These are phyloP conservation scores for Laspeyria flexula DNA, from an alignment of 2,888 invertebrate species.

Conservation along the genomic window DNA sequence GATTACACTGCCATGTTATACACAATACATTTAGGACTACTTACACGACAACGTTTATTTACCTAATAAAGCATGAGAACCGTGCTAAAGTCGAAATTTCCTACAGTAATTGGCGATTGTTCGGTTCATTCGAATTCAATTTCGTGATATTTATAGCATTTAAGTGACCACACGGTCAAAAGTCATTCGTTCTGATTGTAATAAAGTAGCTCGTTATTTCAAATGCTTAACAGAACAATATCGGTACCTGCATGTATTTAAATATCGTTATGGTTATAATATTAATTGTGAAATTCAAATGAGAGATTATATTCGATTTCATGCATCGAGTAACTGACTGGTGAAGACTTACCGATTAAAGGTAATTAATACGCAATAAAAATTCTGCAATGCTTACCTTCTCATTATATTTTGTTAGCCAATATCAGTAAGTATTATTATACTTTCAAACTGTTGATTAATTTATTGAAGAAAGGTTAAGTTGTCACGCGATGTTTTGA, in stretches of 20 bases:
- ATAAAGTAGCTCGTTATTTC: conserved; percentile 40
- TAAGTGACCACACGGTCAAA: conserved; percentile 50
- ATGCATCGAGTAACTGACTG: too few species aligned
- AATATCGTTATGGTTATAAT: not conserved
- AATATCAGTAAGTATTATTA: too few species aligned
- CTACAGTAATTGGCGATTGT: conserved; percentile 71
- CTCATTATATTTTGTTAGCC: too few species aligned
- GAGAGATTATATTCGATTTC: too few species aligned
- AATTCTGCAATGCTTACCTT: too few species aligned
- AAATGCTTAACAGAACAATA: conserved; percentile 24
- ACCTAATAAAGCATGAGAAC: conserved; percentile 67
- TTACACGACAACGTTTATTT: conserved; percentile 50
- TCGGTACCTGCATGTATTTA: conserved; percentile 1
- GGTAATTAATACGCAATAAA: too few species aligned
- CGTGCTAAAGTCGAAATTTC: conserved; percentile 61
- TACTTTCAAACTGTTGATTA: too few species aligned
- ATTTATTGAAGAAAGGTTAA: too few species aligned
- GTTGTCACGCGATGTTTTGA: too few species aligned
- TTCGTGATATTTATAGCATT: conserved; percentile 58
- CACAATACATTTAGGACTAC: conserved; percentile 52
- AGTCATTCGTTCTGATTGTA: conserved; percentile 38
- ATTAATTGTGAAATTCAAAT: not conserved
- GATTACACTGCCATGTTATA: conserved; percentile 61
- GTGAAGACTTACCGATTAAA: too few species aligned
- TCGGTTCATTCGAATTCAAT: conserved; percentile 61